Base-by-base conservation (phyloP, 2,113 vertebrate genomes). In the Pelusios castaneus region DNA sequence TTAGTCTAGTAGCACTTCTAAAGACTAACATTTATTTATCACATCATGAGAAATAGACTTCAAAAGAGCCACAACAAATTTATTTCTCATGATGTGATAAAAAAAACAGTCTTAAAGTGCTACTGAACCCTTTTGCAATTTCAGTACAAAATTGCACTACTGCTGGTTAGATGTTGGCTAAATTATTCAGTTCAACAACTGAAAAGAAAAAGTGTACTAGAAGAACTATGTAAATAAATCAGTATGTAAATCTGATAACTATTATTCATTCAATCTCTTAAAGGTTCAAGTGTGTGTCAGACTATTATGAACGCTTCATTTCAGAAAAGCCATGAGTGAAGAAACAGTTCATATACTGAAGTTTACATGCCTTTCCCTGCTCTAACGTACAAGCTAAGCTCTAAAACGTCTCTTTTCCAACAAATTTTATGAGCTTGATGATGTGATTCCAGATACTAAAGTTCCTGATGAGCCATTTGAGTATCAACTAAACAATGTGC, bases 191-290 rank as follows among this genome's bases (percentile, higher is more conserved):
- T 45, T 76, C 41, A 76, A 75, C 41, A 43, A 34, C 43, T 3
- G 0, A 11, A 24, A 31, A 29, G n/a, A 81, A 55, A 47, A 5
- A 16, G 10, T 21, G 29, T 1, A 82, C 1, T 12, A 34, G 5
- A 73, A 70, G 21, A 60, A 73, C 19, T 31, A 78, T n/a, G 55
- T 51, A 81, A n/a, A 24, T 78, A 67, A 81, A 47, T 9, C 8
- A 21, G 38, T 27, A 81, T 1, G n/a, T 6, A 91, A n/a, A 4
- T 70, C 80, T 31, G 9, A 54, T n/a, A 70, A 2, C 49, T 29
- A 77, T 2, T 56, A 3, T 6, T 86, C 85, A 47, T 3, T 54
- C 83, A 8, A 86, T 60, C 47, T 84, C 75, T 13, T 84, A 88
- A 93, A 11, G 1, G 10, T 38, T 81, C 5, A 5, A 80, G 5